These are phyloP conservation scores for Pterois miles DNA, from an alignment of 2,797 vertebrate genomes.

Conservation along the genomic window DNA sequence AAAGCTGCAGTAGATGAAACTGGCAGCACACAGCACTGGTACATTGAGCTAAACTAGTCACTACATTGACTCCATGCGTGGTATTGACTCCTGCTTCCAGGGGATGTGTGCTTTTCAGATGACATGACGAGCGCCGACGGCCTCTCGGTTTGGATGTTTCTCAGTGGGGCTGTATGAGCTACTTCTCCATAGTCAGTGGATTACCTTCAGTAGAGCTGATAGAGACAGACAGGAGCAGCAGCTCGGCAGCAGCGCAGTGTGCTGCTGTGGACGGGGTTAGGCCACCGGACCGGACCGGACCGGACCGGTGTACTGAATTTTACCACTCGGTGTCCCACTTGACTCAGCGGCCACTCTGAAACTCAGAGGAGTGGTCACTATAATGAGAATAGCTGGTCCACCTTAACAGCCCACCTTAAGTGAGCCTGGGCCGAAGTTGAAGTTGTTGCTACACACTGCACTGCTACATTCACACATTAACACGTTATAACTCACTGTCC, in stretches of 20 bases:
- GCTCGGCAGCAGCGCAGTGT: background rate
- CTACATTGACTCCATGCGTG: slow-evolving; percentile 1
- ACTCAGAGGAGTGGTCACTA: no score
- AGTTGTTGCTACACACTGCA: no score
- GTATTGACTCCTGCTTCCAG: background rate
- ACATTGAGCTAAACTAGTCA: background rate
- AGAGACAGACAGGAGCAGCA: background rate
- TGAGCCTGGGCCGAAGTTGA: no score
- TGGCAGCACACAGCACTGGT: background rate
- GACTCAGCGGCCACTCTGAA: no score
- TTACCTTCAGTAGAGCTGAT: background rate
- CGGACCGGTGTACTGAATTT: no score
- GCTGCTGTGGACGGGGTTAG: no score
- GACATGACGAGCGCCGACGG: background rate
- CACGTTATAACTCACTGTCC: no score
- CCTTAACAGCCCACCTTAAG: no score
- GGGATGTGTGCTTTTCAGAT: background rate
- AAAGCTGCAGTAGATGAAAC: background rate
- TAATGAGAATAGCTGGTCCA: no score
- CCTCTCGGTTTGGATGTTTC: background rate
- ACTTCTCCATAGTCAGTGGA: background rate
- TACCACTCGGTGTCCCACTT: no score
- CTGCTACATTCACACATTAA: no score
- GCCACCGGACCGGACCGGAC: no score
- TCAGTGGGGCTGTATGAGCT: background rate